Evolutionary conservation across 2,888 invertebrate species (phyloP).

Genomic region (Philereme vetulata): DNA sequence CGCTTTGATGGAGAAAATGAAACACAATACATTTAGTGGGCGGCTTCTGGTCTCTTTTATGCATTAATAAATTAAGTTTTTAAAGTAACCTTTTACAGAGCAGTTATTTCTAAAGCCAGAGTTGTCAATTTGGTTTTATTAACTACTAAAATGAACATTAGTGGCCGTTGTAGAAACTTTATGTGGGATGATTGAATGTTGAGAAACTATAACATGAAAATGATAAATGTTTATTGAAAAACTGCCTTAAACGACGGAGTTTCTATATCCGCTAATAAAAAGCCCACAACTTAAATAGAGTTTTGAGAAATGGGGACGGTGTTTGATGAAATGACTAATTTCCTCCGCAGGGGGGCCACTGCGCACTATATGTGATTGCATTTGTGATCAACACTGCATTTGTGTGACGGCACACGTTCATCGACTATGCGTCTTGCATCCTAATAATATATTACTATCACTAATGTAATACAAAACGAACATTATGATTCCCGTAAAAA

Average conservation of each 20-base stretch:
- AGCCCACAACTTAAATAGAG: slow-evolving; percentile 18
- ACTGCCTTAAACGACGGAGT: slow-evolving; percentile 14
- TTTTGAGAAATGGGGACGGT: slow-evolving; percentile 17
- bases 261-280: slow-evolving; percentile 14
- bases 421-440: slow-evolving; percentile 20
- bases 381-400: slow-evolving; percentile 37
- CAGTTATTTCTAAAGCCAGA: slow-evolving; percentile 31
- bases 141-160: slow-evolving; percentile 37
- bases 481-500: too few relatives aligned
- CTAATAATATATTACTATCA: slow-evolving; percentile 21
- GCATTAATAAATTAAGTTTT: slow-evolving; percentile 32
- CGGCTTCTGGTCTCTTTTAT: slow-evolving; percentile 36
- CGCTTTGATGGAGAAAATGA: slow-evolving; percentile 18
- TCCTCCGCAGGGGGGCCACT: slow-evolving; percentile 36
- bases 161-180: slow-evolving; percentile 22
- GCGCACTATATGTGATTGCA: slow-evolving; percentile 44
- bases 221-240: slow-evolving; percentile 38
- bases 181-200: slow-evolving; percentile 33
- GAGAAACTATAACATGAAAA: slow-evolving; percentile 27
- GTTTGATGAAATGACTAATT: slow-evolving; percentile 36
- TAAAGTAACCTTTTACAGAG: slow-evolving; percentile 34
- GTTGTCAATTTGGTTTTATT: slow-evolving; percentile 39
- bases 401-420: slow-evolving; percentile 23
- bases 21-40: slow-evolving; percentile 30
- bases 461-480: too few relatives aligned